Conservation (phyloP, 92 coral and sea anemone genomes). For the Isaurus tuberculatus region DNA sequence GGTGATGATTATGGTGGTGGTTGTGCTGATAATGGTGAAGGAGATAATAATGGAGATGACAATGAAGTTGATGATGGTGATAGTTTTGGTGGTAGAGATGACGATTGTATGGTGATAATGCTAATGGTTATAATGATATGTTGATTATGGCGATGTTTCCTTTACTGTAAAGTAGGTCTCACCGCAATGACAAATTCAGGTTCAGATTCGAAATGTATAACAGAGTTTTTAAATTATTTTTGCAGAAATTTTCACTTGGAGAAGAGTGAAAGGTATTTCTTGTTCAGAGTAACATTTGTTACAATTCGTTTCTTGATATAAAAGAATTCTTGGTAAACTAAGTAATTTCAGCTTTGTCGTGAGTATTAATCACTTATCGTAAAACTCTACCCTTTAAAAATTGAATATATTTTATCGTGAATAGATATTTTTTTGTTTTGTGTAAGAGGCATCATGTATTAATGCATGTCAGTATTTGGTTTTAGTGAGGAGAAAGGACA, state of each 20-base stretch:
- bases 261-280: slow-evolving; percentile 19
- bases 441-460: neutral
- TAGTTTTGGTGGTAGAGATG: too few species aligned
- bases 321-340: too few species aligned
- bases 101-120: too few species aligned
- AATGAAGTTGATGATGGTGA: too few species aligned
- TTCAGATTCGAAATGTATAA: neutral
- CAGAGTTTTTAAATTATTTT: neutral
- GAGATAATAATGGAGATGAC: too few species aligned
- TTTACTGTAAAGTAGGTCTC: too few species aligned
- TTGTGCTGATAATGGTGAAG: too few species aligned
- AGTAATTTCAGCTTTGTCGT: neutral
- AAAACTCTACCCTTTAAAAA: neutral
- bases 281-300: neutral
- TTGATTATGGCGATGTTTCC: neutral
- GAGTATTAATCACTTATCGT: neutral
- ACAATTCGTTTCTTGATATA: neutral
- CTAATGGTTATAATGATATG: too few species aligned
- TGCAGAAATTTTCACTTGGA: slow-evolving; percentile 14
- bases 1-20: too few species aligned
- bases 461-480: neutral
- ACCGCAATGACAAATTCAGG: neutral
- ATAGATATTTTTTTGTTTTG: neutral
- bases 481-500: slow-evolving; percentile 13
- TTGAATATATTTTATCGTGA: neutral